These are phyloP conservation scores for Acromyrmex charruanus DNA, from an alignment of 1,140 invertebrate species.

Conservation along the genomic window DNA sequence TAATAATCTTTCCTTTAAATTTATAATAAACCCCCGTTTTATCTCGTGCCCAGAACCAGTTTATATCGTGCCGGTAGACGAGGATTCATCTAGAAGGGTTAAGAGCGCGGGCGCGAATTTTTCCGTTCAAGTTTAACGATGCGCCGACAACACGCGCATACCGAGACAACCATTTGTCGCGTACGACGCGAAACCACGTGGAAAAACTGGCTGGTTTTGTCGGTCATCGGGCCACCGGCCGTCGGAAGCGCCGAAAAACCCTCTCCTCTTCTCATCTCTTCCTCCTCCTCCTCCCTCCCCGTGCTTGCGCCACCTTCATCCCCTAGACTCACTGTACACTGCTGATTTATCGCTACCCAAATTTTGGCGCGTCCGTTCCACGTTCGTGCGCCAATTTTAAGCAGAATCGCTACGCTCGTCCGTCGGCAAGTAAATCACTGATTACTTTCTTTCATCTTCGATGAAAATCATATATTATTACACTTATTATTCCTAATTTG, in stretches of 20 bases:
- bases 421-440: neutral
- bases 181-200: conserved; percentile 60
- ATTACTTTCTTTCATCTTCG: neutral
- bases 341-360: conserved; percentile 45
- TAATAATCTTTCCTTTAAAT: neutral
- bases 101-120: conserved; percentile 28
- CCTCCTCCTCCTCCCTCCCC: neutral
- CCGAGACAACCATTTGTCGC: conserved; percentile 53
- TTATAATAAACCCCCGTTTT: neutral
- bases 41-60: neutral
- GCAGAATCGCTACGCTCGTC: conserved; percentile 2
- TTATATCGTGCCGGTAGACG: neutral
- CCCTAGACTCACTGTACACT: conserved; percentile 32
- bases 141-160: conserved; percentile 43
- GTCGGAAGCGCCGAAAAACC: conserved; percentile 53
- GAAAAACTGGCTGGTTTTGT: conserved; percentile 61
- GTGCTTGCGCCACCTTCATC: conserved; percentile 26
- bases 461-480: neutral
- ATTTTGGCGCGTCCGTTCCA: conserved; percentile 40
- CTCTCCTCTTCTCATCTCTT: conserved; percentile 25
- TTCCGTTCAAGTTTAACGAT: conserved; percentile 55
- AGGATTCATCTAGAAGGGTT: neutral
- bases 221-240: conserved; percentile 60
- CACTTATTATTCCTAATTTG: neutral
- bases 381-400: conserved; percentile 56